Evolutionary conservation across 2,888 invertebrate genomes (phyloP), one percentile per base, ranked within the genome.

Genomic region (Byasa hedistus): DNA sequence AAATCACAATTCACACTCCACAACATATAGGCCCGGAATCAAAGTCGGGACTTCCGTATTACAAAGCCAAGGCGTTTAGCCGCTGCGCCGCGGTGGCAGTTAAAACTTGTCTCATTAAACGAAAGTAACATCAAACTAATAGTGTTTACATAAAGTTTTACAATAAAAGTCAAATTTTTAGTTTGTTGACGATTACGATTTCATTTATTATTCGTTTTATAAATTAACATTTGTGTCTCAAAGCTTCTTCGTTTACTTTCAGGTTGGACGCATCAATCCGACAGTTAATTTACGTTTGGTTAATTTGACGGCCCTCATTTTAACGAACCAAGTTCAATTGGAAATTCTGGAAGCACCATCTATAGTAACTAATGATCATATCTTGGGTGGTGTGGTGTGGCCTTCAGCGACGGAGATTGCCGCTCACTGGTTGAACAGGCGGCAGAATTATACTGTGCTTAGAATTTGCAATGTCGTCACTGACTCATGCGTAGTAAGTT

Each of bases 401-500:
- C 91, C 94, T 22, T 93, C 93, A 7, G 90, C 93, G 52, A 86
- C 89, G 0, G 93, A 94, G 61, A 81, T 98, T 3, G 92, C 94
- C 0, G 95, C 95, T 0, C 94, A 96, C 48, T 98, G 98, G 95
- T 91, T 97, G 69, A 98, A 98, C 81, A 93, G 98, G 39, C 92
- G 96, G 22, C 98, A 98, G 88, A 98, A 96, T 79, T 83, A 93
- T 64, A 92, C 94, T 2, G 86, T 94, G 32, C 79, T 95, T n/a
- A 92, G 93, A 48, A 86, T 94, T 17, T 96, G 95, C 79, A 84
- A 92, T 69, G 71, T 88, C 12, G 74, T 78, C 17, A 85, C 81
- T 66, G 71, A 66, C 8, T 21, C 0, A 24, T 89, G 86, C 69
- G 83, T 83, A 78, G 91, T 90, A 66, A 74, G 78, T 72, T 56